Percentiles rank a stretch among this genome's conserved stretches.
Conservation (phyloP, 2,888 invertebrate species). For the Nymphalis polychloros region DNA sequence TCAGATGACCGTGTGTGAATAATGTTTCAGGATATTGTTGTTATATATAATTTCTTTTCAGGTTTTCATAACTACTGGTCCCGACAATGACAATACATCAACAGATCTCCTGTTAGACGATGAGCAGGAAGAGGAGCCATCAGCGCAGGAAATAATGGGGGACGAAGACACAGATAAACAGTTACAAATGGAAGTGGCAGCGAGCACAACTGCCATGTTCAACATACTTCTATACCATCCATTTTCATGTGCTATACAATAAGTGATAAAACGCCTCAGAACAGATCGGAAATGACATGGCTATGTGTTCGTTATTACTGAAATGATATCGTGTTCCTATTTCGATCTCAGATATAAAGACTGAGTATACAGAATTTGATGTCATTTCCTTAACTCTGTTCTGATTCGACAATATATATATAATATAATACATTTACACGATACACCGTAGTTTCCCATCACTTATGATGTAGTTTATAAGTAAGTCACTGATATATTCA, state of each 20-base stretch:
- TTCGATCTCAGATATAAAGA: neutral
- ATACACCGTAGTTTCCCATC: too few species aligned
- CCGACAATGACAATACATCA: slow-evolving; percentile 59
- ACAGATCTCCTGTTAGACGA: slow-evolving; percentile 59
- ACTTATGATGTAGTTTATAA: too few species aligned
- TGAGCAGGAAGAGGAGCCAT: slow-evolving; percentile 14
- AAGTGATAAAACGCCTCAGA: slow-evolving; percentile 20
- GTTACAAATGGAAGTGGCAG: slow-evolving; percentile 69
- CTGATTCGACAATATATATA: neutral
- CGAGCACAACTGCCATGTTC: slow-evolving; percentile 70
- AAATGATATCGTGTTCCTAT: neutral
- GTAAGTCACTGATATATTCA: too few species aligned
- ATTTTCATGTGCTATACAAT: slow-evolving; percentile 67
- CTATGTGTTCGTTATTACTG: neutral
- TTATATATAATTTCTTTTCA: slow-evolving; percentile 40
- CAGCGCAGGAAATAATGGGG: slow-evolving; percentile 35
- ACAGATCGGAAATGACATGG: neutral
- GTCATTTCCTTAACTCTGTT: neutral
- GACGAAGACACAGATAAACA: slow-evolving; percentile 44
- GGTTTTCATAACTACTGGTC: slow-evolving; percentile 65
- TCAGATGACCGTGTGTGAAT: too few species aligned
- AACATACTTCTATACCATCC: slow-evolving; percentile 73
- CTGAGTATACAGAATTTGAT: neutral
- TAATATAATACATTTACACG: too few species aligned
- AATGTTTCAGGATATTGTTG: too few species aligned